Base-by-base conservation (phyloP, 1,140 invertebrate species). In the Neodiprion virginianus region DNA sequence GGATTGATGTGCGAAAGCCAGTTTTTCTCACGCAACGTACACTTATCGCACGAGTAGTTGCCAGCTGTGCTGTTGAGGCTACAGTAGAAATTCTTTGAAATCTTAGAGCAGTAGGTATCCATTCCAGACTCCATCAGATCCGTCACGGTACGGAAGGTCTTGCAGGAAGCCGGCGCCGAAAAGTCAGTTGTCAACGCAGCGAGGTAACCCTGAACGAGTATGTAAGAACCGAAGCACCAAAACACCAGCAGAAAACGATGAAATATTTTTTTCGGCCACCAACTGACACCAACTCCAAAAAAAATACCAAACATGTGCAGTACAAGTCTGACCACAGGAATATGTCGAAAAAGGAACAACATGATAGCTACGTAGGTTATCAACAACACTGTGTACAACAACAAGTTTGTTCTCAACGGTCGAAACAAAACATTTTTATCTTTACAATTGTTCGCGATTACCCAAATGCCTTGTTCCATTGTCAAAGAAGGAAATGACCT, bases 191-290 rank as follows among this genome's bases (percentile, higher is more conserved):
- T 76, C 1, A 79, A 72, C 4, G 61, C 73, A n/a, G 78, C 79
- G 28, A 79, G 48, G 53, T 81, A 80, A 0, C 67, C 76, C 66
- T 81, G 80, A 48, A 77, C 75, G 65, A 80, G 65, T 66, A 80
- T 78, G 69, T 72, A 80, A 75, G 80, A 73, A n/a, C 78, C 77
- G 48, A 80, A 53, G 12, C 80, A 72, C 77, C 78, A 79, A 0
- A 61, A 17, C 11, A 61, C n/a, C 8, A 61, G 11, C 53, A 61
- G 53, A 61, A 21, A 71, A 73, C 72, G 76, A 79, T 40, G 79
- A 75, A 49, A 80, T 67, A 3, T 72, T 69, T 74, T 79, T 77
- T 65, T 73, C 2, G 74, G 73, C 67, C 76, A 74, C 73, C 78
- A 74, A 40, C 75, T 75, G 14, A 78, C 72, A 28, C 76, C 67